Base-by-base conservation (phyloP, 2,113 vertebrate genomes). In the Mirza zaza region DNA sequence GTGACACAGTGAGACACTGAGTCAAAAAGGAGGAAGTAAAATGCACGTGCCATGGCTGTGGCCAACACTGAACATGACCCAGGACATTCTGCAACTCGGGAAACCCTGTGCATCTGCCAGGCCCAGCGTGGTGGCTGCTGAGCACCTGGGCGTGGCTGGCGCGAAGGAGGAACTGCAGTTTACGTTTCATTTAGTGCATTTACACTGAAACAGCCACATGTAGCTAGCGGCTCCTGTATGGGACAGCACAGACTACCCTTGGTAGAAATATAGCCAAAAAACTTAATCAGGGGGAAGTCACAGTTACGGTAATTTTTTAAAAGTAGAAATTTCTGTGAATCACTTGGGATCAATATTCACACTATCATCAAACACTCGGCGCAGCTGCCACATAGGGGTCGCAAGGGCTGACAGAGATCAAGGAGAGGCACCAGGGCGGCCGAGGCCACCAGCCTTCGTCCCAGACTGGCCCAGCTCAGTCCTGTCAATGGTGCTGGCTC, bases 91-190 rank as follows among this genome's bases (percentile, higher is more conserved):
- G 13, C 6, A 10, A 36, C 0, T 6, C 4, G 0, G 42, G 29
- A 36, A 23, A 36, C 1, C 4, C 5, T 36, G 21, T 17, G 21
- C 6, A 29, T 36, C 4, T 55, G 65, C 65, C 15, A n/a, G 34
- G 45, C 32, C 29, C 36, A 36, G 4, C 0, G 10, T 6, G 20
- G 39, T 5, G 0, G 48, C 59, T 32, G 8, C 3, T 5, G 8
- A 52, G 75, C 23, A 45, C 23, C 2, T 25, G 27, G 21, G n/a
- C 6, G 13, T 36, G 65, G 59, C 89, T 15, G 6, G 34, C 34
- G 23, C 4, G 1, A 34, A 4, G 5, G 14, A 39, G 23, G 21
- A 87, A 59, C 55, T 23, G 39, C 45, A 12, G 2, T 45, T 52
- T 27, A 61, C 27, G 11, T 14, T 71, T 42, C 39, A 48, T n/a